Evolutionary conservation across 2,888 invertebrate genomes (phyloP), one percentile per base, ranked within the genome.

Genomic region (Rosalia funebris): DNA sequence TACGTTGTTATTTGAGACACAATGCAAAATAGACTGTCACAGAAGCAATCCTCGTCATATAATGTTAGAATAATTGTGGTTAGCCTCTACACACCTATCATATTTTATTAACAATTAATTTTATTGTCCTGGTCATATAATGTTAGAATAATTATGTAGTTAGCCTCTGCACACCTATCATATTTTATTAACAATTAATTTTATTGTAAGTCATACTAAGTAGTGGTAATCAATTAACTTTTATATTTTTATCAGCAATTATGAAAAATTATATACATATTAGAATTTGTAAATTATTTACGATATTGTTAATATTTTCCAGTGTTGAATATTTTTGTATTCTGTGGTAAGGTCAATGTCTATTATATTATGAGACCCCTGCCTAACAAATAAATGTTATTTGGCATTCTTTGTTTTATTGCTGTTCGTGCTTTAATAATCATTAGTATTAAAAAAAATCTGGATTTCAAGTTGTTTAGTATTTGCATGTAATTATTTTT

Each of bases 291-390:
- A 39, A 31, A 39, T 50, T 25, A n/a, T 50, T 50, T 50, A 50
- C 50, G 14, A 50, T 50, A 39, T 39, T 50, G 50, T 50, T 50
- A 50, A 39, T 50, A n/a, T 50, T 50, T 50, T 50, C 37, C 41
- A 48, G 39, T 20, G 50, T 50, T 50, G 39, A 39, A 50, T 50
- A 50, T 50, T 50, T 50, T 50, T 50, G 31, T 50, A 50, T 47
- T 17, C 32, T 25, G 4, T 25, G 25, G 25, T 25, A 7, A 25
- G 25, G 25, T 25, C 7, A 25, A 7, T 5, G 25, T 7, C 25
- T 25, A 25, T 20, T 48, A 36, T 19, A 48, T 36, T 48, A 48
- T 36, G 16, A 48, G 36, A 31, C 14, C 14, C 31, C 25, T 46
- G 45, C 45, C 45, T 46, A 46, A 46, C 31, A 46, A 45, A 45